Evolutionary conservation across 2,113 vertebrate species (phyloP).

Genomic region (Lanius ludovicianus): DNA sequence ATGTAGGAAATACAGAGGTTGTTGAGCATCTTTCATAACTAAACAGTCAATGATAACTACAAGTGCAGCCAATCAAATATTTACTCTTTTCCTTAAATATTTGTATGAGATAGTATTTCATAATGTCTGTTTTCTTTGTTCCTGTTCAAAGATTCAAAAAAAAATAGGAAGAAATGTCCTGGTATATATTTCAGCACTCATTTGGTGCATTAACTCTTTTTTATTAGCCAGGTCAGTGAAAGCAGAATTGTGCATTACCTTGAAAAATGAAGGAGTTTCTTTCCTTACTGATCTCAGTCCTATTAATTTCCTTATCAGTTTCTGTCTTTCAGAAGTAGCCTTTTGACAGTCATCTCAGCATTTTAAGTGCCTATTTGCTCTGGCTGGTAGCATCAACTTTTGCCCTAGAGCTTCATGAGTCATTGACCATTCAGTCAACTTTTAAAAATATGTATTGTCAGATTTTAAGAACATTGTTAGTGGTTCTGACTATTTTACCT

Average conservation of each 20-base stretch:
- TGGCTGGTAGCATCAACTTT: neutral
- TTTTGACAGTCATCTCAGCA: neutral
- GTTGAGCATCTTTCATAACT: neutral
- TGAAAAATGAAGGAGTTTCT: neutral
- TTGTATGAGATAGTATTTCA: neutral
- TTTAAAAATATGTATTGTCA: neutral
- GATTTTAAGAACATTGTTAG: neutral
- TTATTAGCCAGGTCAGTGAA: neutral
- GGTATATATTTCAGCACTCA: neutral
- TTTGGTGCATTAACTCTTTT: neutral
- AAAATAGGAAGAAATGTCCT: neutral
- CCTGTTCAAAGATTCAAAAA: neutral
- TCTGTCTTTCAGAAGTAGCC: neutral
- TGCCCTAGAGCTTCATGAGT: neutral
- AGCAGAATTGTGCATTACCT: neutral
- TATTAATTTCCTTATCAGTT: neutral
- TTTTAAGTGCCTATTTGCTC: neutral
- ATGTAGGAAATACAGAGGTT: neutral
- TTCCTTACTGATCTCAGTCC: neutral
- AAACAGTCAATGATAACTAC: neutral
- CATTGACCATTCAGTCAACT: neutral
- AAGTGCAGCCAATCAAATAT: neutral
- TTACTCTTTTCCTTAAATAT: neutral
- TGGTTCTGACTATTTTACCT: neutral
- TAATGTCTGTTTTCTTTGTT: neutral